Conservation (phyloP, 2,113 vertebrate genomes). For the Urocynchramus pylzowi region DNA sequence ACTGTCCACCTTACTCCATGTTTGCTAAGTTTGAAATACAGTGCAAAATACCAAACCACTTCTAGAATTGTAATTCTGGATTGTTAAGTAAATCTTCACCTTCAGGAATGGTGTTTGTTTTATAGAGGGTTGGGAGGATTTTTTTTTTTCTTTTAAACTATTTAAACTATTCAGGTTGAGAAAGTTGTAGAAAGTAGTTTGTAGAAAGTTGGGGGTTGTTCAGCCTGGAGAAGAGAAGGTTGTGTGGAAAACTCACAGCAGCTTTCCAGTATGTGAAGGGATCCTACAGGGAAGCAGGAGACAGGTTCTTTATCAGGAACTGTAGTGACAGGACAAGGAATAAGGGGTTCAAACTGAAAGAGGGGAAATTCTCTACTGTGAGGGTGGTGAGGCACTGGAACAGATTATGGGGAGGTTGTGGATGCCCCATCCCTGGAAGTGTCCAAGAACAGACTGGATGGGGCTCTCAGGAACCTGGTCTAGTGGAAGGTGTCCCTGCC, state of each 20-base stretch:
- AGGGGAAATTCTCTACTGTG: background rate
- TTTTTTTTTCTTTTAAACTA: background rate
- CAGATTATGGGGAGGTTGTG: background rate
- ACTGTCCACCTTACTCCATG: fast-evolving
- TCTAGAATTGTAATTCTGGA: background rate
- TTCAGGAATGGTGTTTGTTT: background rate
- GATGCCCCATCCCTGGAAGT: background rate
- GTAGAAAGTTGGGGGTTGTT: background rate
- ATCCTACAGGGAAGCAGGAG: background rate
- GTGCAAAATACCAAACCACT: background rate
- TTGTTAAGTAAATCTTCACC: background rate
- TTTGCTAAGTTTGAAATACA: background rate
- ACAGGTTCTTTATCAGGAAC: background rate
- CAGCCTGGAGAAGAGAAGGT: background rate
- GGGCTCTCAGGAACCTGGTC: background rate
- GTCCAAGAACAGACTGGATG: background rate
- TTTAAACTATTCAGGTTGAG: background rate
- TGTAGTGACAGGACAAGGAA: background rate
- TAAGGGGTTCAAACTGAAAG: background rate
- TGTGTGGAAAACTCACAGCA: background rate
- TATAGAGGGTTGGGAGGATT: background rate
- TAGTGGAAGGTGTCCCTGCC: background rate
- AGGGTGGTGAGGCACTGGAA: background rate
- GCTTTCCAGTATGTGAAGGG: background rate
- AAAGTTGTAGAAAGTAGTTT: background rate